Evolutionary conservation across 2,113 vertebrate species (phyloP), one percentile per base, ranked within the genome.

Genomic region (Rhinolophus sinicus): DNA sequence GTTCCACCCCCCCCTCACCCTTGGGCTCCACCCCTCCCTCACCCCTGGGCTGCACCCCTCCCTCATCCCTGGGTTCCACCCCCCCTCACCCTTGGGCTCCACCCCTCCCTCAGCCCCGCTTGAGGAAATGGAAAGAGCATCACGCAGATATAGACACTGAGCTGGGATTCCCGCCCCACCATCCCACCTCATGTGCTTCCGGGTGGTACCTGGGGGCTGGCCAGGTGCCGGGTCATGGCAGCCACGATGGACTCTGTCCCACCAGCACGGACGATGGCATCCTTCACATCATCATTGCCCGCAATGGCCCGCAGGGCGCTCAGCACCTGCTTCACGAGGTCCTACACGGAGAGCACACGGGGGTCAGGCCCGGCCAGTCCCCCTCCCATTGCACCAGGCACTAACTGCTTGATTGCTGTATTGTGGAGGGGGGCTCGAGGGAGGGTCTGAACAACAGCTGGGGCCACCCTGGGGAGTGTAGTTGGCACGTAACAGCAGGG

Each of bases 231-330:
- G 96, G 99, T 99, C 97, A 99, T 98, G 33, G 99, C 99, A 0
- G 99, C 98, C 86, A 99, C 98, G 1, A 99, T 99, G 13, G 99
- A 98, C 67, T 99, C 98, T 0, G 99, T 99, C 19, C 98, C 99
- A 0, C 99, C 99, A 0, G 99, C 98, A 0, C 54, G 98, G 4
- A 99, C 99, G 0, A 99, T 98, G 44, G 99, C 99, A 0, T 99
- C 99, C 78, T 99, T 99, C 70, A 99, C 99, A 0, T 99, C 99
- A 0, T 99, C 99, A 0, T 99, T 99, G 64, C 99, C 99, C 0
- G 99, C 99, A 0, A 99, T 95, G 0, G 99, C 99, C 50, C 99
- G 98, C 94, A 99, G 97, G 21, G 99, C 99, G 0, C 99, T 98
- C 1, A 99, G 98, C 72, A 99, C 99, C 97, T 99, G 99, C 91